Evolutionary conservation across 2,888 invertebrate genomes (phyloP).

Genomic region (Meganola albula): DNA sequence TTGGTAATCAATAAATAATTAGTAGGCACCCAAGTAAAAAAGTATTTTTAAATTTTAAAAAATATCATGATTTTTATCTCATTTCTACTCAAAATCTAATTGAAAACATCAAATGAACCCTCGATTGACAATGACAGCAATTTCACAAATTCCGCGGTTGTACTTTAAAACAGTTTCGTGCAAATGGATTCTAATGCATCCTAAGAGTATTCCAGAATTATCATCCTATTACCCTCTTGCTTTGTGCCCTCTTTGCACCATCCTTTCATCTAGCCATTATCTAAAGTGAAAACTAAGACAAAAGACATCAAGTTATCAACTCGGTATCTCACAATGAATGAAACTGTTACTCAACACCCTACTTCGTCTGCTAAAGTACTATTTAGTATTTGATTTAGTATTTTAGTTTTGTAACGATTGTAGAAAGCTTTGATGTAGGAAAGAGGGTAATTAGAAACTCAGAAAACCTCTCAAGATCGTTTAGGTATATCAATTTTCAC

Average conservation of each 20-base stretch:
- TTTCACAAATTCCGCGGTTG: neutral
- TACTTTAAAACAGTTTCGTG: constrained; percentile 7
- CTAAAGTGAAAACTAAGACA: constrained; percentile 43
- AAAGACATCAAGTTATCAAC: constrained; percentile 20
- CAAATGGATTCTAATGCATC: constrained; percentile 66
- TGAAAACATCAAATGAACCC: neutral
- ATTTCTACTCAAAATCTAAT: neutral
- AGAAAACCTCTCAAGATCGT: no score
- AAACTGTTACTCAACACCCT: no score
- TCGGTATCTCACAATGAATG: constrained; percentile 25
- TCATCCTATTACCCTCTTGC: constrained; percentile 73
- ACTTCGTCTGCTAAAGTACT: no score
- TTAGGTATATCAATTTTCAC: no score
- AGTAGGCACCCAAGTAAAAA: no score
- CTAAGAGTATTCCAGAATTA: constrained; percentile 55
- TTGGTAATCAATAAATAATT: no score
- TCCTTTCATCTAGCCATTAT: constrained; percentile 57
- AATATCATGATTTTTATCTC: no score
- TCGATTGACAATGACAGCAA: neutral
- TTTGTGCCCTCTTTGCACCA: constrained; percentile 58
- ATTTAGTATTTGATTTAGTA: neutral
- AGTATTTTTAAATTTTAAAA: no score
- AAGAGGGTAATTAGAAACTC: no score
- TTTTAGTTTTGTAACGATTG: no score
- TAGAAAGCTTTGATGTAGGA: no score